These are phyloP conservation scores for Patella depressa DNA, from an alignment of 2,888 invertebrate genomes.

Conservation along the genomic window DNA sequence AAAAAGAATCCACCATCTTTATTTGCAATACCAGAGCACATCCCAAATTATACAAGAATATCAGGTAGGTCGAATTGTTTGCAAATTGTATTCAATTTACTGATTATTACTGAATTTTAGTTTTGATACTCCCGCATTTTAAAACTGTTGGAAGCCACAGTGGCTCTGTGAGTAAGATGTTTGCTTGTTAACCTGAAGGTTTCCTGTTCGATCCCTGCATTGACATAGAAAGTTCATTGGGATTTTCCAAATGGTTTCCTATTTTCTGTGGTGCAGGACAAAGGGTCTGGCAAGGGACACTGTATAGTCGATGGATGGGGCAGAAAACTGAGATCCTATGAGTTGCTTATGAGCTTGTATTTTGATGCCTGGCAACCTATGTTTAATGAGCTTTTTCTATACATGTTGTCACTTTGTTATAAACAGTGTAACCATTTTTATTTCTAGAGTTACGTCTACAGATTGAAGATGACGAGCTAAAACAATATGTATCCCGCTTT, in stretches of 20 bases:
- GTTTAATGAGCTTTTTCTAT: not conserved
- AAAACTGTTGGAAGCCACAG: no score
- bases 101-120: not conserved
- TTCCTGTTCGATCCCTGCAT: no score
- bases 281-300: no score
- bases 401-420: not conserved
- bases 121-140: no score
- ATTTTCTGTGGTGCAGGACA: no score
- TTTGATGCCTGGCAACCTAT: not conserved
- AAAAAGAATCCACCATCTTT: conserved; percentile 60
- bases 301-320: no score
- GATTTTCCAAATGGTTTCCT: no score
- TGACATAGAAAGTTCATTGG: no score
- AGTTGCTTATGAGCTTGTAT: not conserved
- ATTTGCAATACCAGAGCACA: conserved; percentile 63
- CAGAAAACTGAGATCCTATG: no score
- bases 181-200: no score
- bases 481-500: conserved; percentile 61
- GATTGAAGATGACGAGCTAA: conserved; percentile 61
- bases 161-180: no score
- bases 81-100: not conserved
- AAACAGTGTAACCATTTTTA: not conserved
- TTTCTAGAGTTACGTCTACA: conserved; percentile 55
- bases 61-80: conserved; percentile 41
- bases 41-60: conserved; percentile 58